Percentiles rank a stretch among this genome's conserved stretches.
These are phyloP conservation scores for Caenorhabditis brenneri DNA, from an alignment of 1,140 invertebrate species.

Conservation along the genomic window DNA sequence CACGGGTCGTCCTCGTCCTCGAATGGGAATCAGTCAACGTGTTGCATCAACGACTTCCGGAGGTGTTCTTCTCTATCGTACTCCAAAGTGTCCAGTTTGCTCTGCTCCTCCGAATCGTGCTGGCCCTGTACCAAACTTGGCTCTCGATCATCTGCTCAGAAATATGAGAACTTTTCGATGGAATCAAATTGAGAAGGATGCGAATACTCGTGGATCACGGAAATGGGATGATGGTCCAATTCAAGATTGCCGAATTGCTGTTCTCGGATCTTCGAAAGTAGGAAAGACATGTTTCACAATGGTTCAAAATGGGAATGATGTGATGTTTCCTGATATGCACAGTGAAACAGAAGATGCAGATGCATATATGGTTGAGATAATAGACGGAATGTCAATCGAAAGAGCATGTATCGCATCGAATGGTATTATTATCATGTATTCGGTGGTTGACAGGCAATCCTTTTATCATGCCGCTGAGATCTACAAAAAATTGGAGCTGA, in stretches of 20 bases:
- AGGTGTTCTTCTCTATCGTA: neutral
- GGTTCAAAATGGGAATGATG: slow-evolving; percentile 33
- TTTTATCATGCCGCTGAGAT: slow-evolving; percentile 25
- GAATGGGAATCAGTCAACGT: slow-evolving; percentile 14
- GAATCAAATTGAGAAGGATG: slow-evolving; percentile 39
- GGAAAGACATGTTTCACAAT: slow-evolving; percentile 28
- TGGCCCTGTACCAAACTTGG: neutral
- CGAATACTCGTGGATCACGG: neutral
- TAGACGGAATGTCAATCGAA: neutral
- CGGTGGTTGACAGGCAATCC: neutral
- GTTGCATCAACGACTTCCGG: neutral
- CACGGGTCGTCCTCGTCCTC: neutral
- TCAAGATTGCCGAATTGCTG: slow-evolving; percentile 17
- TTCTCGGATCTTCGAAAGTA: neutral
- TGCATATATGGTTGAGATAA: slow-evolving; percentile 15
- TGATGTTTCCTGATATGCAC: slow-evolving; percentile 7
- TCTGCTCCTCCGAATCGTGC: neutral
- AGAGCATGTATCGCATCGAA: slow-evolving; percentile 4
- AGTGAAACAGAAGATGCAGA: slow-evolving; percentile 5
- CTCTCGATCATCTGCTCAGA: slow-evolving; percentile 29
- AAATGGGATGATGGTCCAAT: slow-evolving; percentile 19
- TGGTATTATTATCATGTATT: slow-evolving; percentile 32
- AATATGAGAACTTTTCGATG: slow-evolving; percentile 42
- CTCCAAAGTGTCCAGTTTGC: slow-evolving; percentile 13
- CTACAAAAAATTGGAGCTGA: neutral